phyloP scores from a whole-genome alignment of 1,140 invertebrate species.

The Saccostrea glomerata region DNA sequence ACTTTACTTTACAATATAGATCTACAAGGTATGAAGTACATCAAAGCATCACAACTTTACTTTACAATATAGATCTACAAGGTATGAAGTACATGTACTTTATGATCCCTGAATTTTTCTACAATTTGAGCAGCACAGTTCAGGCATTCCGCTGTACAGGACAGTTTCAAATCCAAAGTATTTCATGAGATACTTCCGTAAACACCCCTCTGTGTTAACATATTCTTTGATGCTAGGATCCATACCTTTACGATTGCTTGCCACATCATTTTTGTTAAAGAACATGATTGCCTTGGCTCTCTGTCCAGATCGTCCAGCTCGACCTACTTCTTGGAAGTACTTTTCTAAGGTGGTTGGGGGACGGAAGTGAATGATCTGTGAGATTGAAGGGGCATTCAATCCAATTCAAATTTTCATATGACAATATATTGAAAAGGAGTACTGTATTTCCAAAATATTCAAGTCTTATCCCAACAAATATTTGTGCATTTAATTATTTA shows the following conservation, averaged over 20 bases:
- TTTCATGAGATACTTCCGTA: slow-evolving; percentile 42
- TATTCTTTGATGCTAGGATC: slow-evolving; percentile 30
- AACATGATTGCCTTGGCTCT: slow-evolving; percentile 50
- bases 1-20: too few species aligned
- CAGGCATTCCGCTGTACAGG: background rate
- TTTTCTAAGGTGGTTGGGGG: slow-evolving; percentile 61
- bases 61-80: too few species aligned
- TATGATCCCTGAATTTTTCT: background rate
- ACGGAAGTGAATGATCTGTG: slow-evolving; percentile 55
- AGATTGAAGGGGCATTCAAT: slow-evolving; percentile 56
- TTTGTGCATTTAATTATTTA: too few species aligned
- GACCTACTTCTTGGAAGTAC: slow-evolving; percentile 61
- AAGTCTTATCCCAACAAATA: too few species aligned
- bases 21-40: too few species aligned
- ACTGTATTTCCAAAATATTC: background rate
- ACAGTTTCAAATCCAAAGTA: slow-evolving; percentile 59
- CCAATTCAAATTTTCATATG: slow-evolving; percentile 47
- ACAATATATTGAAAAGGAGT: too few species aligned
- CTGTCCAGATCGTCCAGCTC: slow-evolving; percentile 58
- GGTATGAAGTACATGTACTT: too few species aligned
- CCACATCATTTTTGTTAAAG: slow-evolving; percentile 60
- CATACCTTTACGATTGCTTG: slow-evolving; percentile 51
- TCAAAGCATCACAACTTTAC: too few species aligned
- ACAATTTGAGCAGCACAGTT: slow-evolving; percentile 19
- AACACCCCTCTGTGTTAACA: slow-evolving; percentile 43